Evolutionary conservation across 2,113 vertebrate genomes (phyloP).

Genomic region (Motacilla tschutschensis): DNA sequence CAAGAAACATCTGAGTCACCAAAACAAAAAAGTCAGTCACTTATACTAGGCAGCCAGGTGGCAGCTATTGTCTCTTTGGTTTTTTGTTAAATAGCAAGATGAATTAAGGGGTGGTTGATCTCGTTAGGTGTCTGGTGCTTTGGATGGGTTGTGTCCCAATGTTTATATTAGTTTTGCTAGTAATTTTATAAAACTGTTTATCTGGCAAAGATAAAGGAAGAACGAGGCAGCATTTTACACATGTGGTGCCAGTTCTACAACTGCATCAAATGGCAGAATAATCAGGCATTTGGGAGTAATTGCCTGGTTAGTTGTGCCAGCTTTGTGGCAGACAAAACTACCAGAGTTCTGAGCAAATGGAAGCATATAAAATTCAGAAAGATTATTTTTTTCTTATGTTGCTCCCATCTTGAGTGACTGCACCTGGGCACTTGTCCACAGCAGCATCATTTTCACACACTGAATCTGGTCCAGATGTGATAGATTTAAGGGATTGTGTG

Average conservation of each 20-base stretch:
- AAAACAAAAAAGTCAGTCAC: background rate
- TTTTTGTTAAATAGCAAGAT: constrained; percentile 8
- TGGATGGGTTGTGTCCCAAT: background rate
- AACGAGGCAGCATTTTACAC: background rate
- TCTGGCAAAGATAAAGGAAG: background rate
- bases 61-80: background rate
- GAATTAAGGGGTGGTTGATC: background rate
- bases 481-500: background rate
- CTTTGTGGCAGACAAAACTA: background rate
- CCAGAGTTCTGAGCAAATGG: background rate
- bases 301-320: background rate
- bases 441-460: background rate
- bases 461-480: background rate
- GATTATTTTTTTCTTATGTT: background rate
- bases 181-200: background rate
- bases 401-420: background rate
- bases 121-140: background rate
- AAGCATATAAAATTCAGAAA: background rate
- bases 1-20: constrained; percentile 17
- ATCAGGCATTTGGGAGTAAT: background rate
- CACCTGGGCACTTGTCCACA: background rate
- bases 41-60: background rate
- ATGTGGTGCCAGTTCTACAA: background rate
- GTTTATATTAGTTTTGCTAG: background rate
- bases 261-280: background rate